Conservation (phyloP, 1,140 invertebrate species). For the Cataglyphis hispanica region DNA sequence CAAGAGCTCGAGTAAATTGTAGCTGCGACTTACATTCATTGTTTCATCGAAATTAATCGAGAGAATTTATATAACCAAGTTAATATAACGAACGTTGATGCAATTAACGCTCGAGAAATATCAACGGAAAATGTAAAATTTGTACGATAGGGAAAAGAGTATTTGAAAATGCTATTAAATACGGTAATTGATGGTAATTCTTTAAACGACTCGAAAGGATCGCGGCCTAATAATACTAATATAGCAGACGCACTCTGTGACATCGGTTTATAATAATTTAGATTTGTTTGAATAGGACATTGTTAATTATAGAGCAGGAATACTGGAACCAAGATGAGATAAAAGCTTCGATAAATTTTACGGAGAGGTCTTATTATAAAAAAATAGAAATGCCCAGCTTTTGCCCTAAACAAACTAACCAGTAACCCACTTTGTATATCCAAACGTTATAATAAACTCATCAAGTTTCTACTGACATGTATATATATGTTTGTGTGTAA, state of each 20-base stretch:
- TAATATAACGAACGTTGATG: background rate
- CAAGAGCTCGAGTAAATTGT: background rate
- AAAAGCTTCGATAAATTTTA: conserved; percentile 5
- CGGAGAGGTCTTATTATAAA: conserved; percentile 16
- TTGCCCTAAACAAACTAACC: conserved; percentile 78
- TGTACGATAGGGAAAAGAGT: background rate
- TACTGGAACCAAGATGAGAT: background rate
- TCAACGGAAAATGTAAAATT: background rate
- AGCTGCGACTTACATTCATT: background rate
- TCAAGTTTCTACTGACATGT: conserved; percentile 82
- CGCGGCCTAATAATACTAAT: conserved; percentile 6
- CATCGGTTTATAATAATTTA: conserved; percentile 34
- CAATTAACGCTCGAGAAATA: conserved; percentile 4
- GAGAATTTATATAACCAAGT: background rate
- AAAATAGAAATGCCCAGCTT: conserved; percentile 45
- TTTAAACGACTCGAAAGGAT: background rate
- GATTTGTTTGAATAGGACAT: conserved; percentile 15
- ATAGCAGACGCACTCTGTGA: conserved; percentile 22
- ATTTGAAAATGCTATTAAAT: background rate
- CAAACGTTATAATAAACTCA: conserved; percentile 83
- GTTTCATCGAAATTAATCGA: background rate
- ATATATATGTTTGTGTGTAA: conserved; percentile 73
- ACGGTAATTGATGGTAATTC: background rate
- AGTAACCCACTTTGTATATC: conserved; percentile 80
- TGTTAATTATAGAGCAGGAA: conserved; percentile 1